Percentiles rank a stretch among this genome's conserved stretches.
Conservation (phyloP, 2,113 vertebrate species). For the Chlamydotis undulata region DNA sequence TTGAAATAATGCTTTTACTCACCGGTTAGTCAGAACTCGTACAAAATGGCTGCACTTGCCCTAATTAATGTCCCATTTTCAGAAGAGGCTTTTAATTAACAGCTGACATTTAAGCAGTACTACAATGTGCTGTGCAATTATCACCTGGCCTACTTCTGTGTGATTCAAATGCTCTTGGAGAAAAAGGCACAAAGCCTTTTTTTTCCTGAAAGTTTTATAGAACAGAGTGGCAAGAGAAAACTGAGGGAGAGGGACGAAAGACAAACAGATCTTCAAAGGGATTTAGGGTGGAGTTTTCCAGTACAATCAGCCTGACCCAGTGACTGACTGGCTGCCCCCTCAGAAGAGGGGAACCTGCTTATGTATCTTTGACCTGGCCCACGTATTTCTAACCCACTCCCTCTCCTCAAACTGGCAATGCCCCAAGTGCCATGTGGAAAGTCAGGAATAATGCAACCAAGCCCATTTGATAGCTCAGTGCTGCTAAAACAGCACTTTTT, state of each 20-base stretch:
- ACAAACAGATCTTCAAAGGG: not conserved
- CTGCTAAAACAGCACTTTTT: not conserved
- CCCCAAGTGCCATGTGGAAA: accelerated
- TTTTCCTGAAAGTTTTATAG: not conserved
- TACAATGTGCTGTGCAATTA: slow-evolving; percentile 5
- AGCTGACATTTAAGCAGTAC: slow-evolving; percentile 37
- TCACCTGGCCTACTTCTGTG: slow-evolving; percentile 43
- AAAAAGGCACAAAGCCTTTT: not conserved
- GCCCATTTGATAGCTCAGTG: not conserved
- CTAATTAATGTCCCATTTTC: slow-evolving; percentile 58
- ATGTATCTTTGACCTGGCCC: not conserved
- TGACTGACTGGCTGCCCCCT: not conserved
- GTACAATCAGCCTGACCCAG: not conserved
- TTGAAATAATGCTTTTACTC: not conserved
- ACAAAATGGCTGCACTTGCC: not conserved
- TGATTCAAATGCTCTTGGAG: slow-evolving; percentile 35
- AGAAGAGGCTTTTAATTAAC: slow-evolving; percentile 50
- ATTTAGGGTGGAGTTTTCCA: not conserved
- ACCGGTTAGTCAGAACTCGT: not conserved
- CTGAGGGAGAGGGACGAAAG: not conserved
- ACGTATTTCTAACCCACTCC: not conserved
- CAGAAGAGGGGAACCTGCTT: not conserved
- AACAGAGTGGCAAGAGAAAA: not conserved
- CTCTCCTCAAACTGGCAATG: not conserved
- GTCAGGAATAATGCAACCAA: not conserved